Evolutionary conservation across 2,888 invertebrate genomes (phyloP), one percentile per base, ranked within the genome.

Genomic region (Caenorhabditis sp.): DNA sequence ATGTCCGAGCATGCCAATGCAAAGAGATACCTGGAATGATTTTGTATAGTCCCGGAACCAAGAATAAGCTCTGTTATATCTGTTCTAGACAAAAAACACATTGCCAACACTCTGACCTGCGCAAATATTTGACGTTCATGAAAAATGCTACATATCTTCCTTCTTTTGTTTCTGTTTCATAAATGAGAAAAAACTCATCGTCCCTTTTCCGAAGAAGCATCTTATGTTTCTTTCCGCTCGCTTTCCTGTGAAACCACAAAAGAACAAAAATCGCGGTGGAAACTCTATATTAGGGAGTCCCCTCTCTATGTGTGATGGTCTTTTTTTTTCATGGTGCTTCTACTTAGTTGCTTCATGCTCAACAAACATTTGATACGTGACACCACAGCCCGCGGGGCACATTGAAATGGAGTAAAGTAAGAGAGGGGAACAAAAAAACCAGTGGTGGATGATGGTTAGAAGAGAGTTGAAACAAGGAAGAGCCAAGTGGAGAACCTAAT

Each of bases 1-100:
- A 86, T 86, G 54, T 88, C 88, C 4, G 89, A 89, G 51, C 87
- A 87, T 14, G 91, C 91, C 63, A 91, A 77, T 1, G 91, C 90
- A 58, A 88, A 89, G 26, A 91, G 80, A 51, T 89, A 89, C n/a
- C 88, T 89, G 77, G 7, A 54, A 54, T 1, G n/a, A n/a, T n/a
- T n/a, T n/a, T n/a, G n/a, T n/a, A n/a, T n/a, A n/a, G n/a, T n/a
- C n/a, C n/a, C n/a, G n/a, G n/a, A n/a, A n/a, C n/a, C n/a, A n/a
- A 24, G 10, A 22, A 51, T 24, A 6, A 22, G n/a, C n/a, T n/a
- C n/a, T n/a, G n/a, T n/a, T 12, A 10, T 51, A 1, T 22, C n/a
- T 19, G 51, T 26, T 54, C 54, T 12, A 54, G 26, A 47, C 47
- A 47, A 47, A 47, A 47, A 76, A 69, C 64, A 76, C 58, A 47